Percentiles rank a stretch among this genome's conserved stretches.
These are phyloP conservation scores for Megaceryle alcyon DNA, from an alignment of 2,797 vertebrate species.

Conservation along the genomic window DNA sequence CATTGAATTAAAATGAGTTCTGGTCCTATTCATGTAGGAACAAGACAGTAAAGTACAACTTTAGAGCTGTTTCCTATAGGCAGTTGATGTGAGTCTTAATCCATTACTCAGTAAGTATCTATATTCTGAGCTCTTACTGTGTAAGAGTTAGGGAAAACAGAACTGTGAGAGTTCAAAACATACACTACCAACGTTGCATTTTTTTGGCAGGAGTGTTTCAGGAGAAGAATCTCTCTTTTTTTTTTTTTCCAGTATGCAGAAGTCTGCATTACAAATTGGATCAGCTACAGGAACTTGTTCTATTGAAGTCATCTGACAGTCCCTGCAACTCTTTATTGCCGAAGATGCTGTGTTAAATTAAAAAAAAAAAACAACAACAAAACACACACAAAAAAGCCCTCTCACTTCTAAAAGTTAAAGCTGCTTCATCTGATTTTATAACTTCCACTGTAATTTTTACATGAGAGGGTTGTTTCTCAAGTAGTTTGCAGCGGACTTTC, in stretches of 20 bases:
- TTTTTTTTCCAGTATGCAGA: conserved; percentile 49
- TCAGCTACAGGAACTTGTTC: conserved; percentile 70
- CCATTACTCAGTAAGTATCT: conserved; percentile 21
- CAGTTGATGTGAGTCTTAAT: conserved; percentile 7
- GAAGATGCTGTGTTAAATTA: conserved; percentile 43
- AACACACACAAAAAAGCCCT: background rate
- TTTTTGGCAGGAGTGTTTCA: conserved; percentile 67
- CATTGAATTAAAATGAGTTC: background rate
- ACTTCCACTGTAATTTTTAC: conserved; percentile 44
- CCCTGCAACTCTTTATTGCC: conserved; percentile 45
- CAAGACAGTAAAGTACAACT: conserved; percentile 1
- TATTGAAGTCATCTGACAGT: conserved; percentile 73
- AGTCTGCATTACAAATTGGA: conserved; percentile 71
- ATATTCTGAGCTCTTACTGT: conserved; percentile 48
- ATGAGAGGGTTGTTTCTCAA: conserved; percentile 47
- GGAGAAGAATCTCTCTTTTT: conserved; percentile 43
- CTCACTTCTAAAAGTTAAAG: conserved; percentile 23
- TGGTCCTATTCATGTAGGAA: background rate
- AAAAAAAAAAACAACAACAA: background rate
- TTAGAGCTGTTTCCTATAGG: conserved; percentile 51
- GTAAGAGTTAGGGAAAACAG: conserved; percentile 30
- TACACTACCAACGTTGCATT: conserved; percentile 67
- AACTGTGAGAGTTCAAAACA: conserved; percentile 61
- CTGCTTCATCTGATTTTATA: conserved; percentile 25
- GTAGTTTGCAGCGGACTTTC: conserved; percentile 39